phyloP scores from a whole-genome alignment of 2,797 vertebrate species.

The Sebastes steindachneri region DNA sequence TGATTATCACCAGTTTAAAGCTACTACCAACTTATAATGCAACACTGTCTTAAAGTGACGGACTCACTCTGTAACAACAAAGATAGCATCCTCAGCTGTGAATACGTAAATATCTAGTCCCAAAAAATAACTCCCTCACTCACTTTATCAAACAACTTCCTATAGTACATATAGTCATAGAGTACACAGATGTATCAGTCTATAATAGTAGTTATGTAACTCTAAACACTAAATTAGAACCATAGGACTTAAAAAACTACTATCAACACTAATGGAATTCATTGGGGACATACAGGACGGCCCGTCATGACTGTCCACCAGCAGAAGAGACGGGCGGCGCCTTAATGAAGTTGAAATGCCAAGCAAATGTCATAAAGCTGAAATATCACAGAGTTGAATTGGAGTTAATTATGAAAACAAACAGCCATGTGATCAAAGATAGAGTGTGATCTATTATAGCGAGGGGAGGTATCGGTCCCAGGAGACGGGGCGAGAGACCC shows the following conservation, averaged over 20 bases:
- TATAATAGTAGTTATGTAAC: not conserved
- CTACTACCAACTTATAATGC: no score
- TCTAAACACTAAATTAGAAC: not conserved
- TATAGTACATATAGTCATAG: not conserved
- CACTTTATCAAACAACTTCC: not conserved
- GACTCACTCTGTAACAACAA: not conserved
- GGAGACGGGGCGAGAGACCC: conserved; percentile 18
- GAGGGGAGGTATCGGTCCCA: conserved; percentile 4
- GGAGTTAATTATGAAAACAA: conserved; percentile 61
- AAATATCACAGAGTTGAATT: conserved; percentile 39
- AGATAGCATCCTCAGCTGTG: not conserved
- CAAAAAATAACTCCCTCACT: not conserved
- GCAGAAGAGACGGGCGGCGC: not conserved
- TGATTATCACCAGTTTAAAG: no score
- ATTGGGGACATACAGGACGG: not conserved
- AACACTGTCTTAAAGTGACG: not conserved
- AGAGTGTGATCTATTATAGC: conserved; percentile 36
- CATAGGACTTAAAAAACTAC: not conserved
- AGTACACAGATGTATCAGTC: not conserved
- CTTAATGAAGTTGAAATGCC: conserved; percentile 56
- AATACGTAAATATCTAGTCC: not conserved
- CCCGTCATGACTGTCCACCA: not conserved
- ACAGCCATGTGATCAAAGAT: conserved; percentile 45
- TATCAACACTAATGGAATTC: not conserved
- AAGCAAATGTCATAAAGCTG: conserved; percentile 54